Base-by-base conservation (phyloP, 2,797 vertebrate species). In the Coregonus suidteri region DNA sequence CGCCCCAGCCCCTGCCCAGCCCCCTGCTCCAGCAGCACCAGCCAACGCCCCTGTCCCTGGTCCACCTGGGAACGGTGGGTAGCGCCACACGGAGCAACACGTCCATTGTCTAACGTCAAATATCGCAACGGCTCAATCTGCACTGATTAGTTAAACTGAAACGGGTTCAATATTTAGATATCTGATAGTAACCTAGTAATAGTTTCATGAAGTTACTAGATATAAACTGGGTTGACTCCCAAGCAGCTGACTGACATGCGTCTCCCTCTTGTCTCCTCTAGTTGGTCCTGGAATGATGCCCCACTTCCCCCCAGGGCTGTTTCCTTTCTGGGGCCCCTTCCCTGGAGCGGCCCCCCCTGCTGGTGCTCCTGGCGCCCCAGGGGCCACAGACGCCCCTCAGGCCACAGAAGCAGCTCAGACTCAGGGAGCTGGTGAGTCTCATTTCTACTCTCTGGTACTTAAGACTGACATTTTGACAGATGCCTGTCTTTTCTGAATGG, bases 261-360 rank as follows among this genome's bases (percentile, higher is more conserved):
- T 71, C 11, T 74, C 18, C 41, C 52, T 54, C 56, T 2, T 66
- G n/a, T 83, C 74, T 64, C 81, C 18, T 70, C 0, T 89, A 97
- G 97, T 96, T 62, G 95, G 95, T 51, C 97, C 95, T 20, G 97
- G 96, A 75, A 91, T 98, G 89, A 90, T 99, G 76, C 97, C 97
- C 4, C 97, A 96, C 3, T 98, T 99, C 56, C 97, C 97, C 0
- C 97, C 97, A 0, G 97, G 96, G 6, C 91, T 98, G 88, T 97
- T 99, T 79, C 97, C 97, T 0, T 95, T 99, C 73, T 99, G 97
- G 97, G 97, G 93, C 76, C 96, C 97, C 0, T 98, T 99, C 75
- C 97, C 97, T 1, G 96, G 94, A 0, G 95, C 96, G 0, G 94
- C 93, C 0, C 93, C 91, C 1, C 85, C 85, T 73, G 93, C 84